These are phyloP conservation scores for Canis aureus DNA, from an alignment of 2,113 vertebrate genomes.

Conservation along the genomic window DNA sequence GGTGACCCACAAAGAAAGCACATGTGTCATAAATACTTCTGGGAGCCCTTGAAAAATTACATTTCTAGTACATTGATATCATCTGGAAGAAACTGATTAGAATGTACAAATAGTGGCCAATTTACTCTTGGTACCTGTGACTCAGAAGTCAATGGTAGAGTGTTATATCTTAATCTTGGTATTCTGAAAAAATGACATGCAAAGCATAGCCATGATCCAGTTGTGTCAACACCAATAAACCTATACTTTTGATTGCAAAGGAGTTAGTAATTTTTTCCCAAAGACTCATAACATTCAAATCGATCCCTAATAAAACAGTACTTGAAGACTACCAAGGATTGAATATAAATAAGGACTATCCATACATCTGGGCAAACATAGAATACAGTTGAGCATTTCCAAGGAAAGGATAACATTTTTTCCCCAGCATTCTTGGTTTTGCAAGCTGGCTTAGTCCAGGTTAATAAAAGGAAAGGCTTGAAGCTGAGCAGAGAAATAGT, in stretches of 20 bases:
- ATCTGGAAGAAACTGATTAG: background rate
- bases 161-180: background rate
- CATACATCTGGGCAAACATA: background rate
- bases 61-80: background rate
- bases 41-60: background rate
- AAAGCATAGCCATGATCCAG: background rate
- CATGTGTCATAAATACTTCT: background rate
- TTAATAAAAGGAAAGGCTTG: background rate
- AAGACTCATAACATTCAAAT: background rate
- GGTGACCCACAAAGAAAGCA: background rate
- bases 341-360: background rate
- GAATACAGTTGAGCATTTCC: background rate
- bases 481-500: background rate
- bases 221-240: background rate
- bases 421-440: background rate
- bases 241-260: background rate
- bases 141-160: background rate
- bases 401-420: background rate
- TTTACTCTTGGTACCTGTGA: background rate
- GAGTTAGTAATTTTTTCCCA: background rate
- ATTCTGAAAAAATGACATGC: background rate
- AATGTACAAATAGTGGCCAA: background rate
- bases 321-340: background rate
- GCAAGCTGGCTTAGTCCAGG: background rate
- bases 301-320: slow-evolving; percentile 1